Percentiles rank a stretch among this genome's conserved stretches.
phyloP scores from a whole-genome alignment of 2,888 invertebrate species.

The Callimorpha dominula region DNA sequence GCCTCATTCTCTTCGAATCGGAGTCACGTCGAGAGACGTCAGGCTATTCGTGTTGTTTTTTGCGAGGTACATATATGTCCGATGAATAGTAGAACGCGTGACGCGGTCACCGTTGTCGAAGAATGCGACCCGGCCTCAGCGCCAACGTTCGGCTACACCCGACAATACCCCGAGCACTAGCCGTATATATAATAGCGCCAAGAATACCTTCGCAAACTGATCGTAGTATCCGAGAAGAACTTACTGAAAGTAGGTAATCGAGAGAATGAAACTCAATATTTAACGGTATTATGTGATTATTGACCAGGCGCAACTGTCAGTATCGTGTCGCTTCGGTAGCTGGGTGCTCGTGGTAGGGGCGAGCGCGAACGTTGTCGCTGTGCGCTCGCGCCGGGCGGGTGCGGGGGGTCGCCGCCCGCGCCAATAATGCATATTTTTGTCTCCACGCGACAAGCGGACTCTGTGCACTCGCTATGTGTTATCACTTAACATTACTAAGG shows the following conservation, averaged over 20 bases:
- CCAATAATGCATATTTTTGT: slow-evolving; percentile 83
- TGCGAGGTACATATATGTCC: not conserved
- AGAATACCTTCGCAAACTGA: not conserved
- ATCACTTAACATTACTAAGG: slow-evolving; percentile 83
- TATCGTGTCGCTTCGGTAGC: not conserved
- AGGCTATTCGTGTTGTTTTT: not conserved
- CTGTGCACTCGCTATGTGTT: slow-evolving; percentile 51
- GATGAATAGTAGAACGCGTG: not conserved
- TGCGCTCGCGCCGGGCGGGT: slow-evolving; percentile 18
- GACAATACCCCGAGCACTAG: not conserved
- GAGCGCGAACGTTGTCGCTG: slow-evolving; percentile 17
- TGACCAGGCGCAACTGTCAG: not conserved
- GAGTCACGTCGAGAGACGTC: not conserved
- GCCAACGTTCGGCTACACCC: slow-evolving; percentile 5
- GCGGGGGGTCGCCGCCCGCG: slow-evolving; percentile 52
- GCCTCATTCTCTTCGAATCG: not conserved
- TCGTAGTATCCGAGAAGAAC: not conserved
- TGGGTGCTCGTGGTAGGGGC: slow-evolving; percentile 2
- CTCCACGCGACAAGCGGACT: slow-evolving; percentile 64
- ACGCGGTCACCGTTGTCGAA: slow-evolving; percentile 1
- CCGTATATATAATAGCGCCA: not conserved
- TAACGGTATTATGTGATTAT: not conserved
- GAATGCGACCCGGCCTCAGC: not conserved
- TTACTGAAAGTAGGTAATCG: not conserved
- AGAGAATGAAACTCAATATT: not conserved